Percentiles rank a stretch among this genome's conserved stretches.
phyloP scores from a whole-genome alignment of 1,140 invertebrate genomes.

The Pentalonia nigronervosa region DNA sequence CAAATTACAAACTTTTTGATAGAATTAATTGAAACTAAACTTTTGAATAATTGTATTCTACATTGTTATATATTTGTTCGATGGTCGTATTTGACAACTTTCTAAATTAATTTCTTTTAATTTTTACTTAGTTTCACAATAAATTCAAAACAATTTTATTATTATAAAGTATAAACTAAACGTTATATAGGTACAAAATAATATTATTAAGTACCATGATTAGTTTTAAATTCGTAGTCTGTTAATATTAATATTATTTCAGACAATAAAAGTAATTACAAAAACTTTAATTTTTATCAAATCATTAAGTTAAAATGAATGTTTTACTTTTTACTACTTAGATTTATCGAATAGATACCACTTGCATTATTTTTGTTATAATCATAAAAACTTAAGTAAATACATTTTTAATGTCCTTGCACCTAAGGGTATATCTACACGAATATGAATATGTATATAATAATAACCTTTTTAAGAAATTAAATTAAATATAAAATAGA shows the following conservation, averaged over 20 bases:
- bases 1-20: constrained; percentile 13
- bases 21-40: constrained; percentile 20
- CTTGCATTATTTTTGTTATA: not conserved
- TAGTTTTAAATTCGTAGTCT: not conserved
- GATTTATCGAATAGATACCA: not conserved
- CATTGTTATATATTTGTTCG: not conserved
- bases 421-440: not conserved
- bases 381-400: not conserved
- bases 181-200: not conserved
- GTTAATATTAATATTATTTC: not conserved
- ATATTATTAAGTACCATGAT: not conserved
- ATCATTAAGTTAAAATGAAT: not conserved
- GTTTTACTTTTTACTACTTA: not conserved
- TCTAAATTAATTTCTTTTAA: constrained; percentile 23
- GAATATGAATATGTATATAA: not conserved
- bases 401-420: not conserved
- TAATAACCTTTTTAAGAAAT: not conserved
- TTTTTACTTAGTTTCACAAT: not conserved
- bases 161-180: not conserved
- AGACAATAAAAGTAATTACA: not conserved
- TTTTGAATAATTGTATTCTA: not conserved
- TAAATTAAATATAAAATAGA: not conserved
- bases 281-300: not conserved
- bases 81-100: not conserved
- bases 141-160: not conserved